A percentile compares a stretch with the other conserved stretches of the same genome.
phyloP scores from a whole-genome alignment of 2,888 invertebrate species.

The Tiliacea citrago region DNA sequence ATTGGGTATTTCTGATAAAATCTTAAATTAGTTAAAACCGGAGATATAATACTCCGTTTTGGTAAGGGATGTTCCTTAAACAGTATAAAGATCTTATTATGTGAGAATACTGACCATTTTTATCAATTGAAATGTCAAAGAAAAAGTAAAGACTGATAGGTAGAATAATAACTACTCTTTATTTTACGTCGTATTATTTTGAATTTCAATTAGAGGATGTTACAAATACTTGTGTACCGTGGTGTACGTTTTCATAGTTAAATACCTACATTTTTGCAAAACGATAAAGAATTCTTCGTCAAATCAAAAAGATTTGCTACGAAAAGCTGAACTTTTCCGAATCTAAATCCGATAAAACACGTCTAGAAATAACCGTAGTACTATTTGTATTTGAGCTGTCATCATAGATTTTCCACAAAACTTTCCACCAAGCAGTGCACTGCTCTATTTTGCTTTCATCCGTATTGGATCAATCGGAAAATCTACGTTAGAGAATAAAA shows the following conservation, averaged over 20 bases:
- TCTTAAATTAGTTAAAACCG: conserved; percentile 7
- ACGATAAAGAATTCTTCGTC: neutral
- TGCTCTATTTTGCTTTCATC: conserved; percentile 8
- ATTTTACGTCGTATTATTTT: neutral
- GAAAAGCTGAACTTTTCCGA: conserved; percentile 12
- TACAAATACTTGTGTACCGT: neutral
- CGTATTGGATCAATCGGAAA: neutral
- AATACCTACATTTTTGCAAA: neutral
- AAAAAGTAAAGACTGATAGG: neutral
- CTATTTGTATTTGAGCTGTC: conserved; percentile 42
- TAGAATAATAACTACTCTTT: neutral
- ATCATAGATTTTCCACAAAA: conserved; percentile 27
- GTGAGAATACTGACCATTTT: neutral
- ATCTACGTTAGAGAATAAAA: conserved; percentile 4
- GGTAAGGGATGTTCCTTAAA: neutral
- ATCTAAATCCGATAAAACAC: conserved; percentile 26
- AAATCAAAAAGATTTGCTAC: neutral
- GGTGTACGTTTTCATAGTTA: neutral
- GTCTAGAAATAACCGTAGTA: conserved; percentile 32
- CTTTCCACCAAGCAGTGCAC: conserved; percentile 24
- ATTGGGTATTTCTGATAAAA: conserved; percentile 28
- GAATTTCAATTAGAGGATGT: neutral
- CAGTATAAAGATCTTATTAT: neutral
- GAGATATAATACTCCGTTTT: conserved; percentile 7
- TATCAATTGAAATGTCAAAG: neutral